A percentile compares a stretch with the other conserved stretches of the same genome.
phyloP scores from a whole-genome alignment of 2,113 vertebrate species.

The Megaceryle torquata region DNA sequence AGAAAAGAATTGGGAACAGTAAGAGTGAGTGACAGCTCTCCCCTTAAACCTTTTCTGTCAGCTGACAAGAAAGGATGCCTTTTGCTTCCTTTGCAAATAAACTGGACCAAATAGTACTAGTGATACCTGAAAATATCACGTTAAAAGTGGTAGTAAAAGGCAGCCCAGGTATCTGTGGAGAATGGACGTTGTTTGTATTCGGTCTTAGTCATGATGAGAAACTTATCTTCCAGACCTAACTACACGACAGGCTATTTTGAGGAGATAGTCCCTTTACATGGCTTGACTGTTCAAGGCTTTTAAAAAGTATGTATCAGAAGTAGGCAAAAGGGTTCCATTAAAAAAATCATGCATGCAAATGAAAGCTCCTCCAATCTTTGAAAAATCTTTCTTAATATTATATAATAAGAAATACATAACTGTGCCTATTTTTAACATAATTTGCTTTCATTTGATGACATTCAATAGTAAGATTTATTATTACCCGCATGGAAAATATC shows the following conservation, averaged over 20 bases:
- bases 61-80: slow-evolving; percentile 13
- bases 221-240: neutral
- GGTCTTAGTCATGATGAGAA: neutral
- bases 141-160: neutral
- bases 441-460: slow-evolving; percentile 56
- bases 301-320: neutral
- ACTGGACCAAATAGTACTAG: neutral
- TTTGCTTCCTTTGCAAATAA: slow-evolving; percentile 59
- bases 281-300: neutral
- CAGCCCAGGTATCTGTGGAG: neutral
- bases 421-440: slow-evolving; percentile 52
- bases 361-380: neutral
- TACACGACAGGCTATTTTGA: neutral
- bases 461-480: slow-evolving; percentile 64
- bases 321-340: neutral
- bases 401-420: slow-evolving; percentile 49
- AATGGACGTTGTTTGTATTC: slow-evolving; percentile 22
- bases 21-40: slow-evolving; percentile 54
- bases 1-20: slow-evolving; percentile 47
- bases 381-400: slow-evolving; percentile 32
- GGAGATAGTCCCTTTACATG: neutral
- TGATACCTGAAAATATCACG: neutral
- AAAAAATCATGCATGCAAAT: neutral
- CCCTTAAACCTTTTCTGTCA: slow-evolving; percentile 21
- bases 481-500: slow-evolving; percentile 60